phyloP scores from a whole-genome alignment of 2,113 vertebrate genomes.

The Labeo rohita region DNA sequence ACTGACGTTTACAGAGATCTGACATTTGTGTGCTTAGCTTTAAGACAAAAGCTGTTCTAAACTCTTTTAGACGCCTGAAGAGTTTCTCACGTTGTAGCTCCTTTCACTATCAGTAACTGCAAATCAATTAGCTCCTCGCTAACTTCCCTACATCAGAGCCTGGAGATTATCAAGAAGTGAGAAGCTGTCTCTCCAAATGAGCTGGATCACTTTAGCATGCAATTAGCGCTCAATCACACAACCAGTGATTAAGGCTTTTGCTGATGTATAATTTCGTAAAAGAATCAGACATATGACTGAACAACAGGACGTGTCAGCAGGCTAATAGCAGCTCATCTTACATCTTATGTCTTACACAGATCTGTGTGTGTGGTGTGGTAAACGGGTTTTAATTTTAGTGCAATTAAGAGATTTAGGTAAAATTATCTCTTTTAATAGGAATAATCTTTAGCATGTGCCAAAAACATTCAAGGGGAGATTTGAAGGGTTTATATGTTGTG shows the following conservation, averaged over 20 bases:
- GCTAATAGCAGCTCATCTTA: not conserved
- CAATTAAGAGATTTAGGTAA: not conserved
- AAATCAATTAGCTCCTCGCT: conserved; percentile 10
- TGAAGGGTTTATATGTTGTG: not conserved
- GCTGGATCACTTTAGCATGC: conserved; percentile 23
- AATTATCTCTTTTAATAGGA: not conserved
- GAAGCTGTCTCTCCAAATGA: conserved; percentile 11
- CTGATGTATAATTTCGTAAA: conserved; percentile 31
- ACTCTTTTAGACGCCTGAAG: conserved; percentile 28
- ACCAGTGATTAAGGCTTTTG: not conserved
- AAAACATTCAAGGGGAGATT: not conserved
- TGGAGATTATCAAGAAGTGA: conserved; percentile 1
- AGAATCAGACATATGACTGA: not conserved
- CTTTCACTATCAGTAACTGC: not conserved
- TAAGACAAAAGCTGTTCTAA: conserved; percentile 1
- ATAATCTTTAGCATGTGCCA: not conserved
- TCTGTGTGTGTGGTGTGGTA: not conserved
- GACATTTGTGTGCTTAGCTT: not conserved
- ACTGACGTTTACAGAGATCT: not conserved
- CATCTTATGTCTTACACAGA: conserved; percentile 27
- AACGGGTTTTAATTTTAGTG: not conserved
- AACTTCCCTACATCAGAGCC: conserved; percentile 1
- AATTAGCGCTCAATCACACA: conserved; percentile 25
- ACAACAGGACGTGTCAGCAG: not conserved
- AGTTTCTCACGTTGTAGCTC: not conserved